Base-by-base conservation (phyloP, 1,140 invertebrate species). In the Metaphire vulgaris region DNA sequence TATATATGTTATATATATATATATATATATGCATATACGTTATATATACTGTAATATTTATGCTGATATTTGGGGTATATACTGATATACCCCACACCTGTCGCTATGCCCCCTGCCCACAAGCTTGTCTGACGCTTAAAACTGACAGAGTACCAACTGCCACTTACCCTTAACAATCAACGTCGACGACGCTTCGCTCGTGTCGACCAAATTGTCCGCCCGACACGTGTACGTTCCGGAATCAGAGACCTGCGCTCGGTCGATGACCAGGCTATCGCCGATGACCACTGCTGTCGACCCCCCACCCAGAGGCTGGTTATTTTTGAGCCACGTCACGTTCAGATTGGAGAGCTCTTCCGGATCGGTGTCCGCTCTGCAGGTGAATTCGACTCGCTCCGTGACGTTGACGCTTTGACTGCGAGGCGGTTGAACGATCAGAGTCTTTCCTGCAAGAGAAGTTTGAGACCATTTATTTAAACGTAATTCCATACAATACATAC, bases 141-240 rank as follows among this genome's bases (percentile, higher is more conserved):
- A n/a, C n/a, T n/a, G n/a, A n/a, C n/a, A n/a, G n/a, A n/a, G n/a
- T n/a, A n/a, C n/a, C n/a, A n/a, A n/a, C n/a, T n/a, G n/a, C n/a
- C n/a, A 66, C 80, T 79, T 72, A 91, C 91, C 92, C 89, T 97
- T 95, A 2, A 99, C 96, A 75, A 90, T 95, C 0, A 99, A 88
- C 69, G 92, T 94, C 12, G 96, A 95, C 79, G 90, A 89, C 0
- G 94, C 92, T 1, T 88, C 89, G 0, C 91, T 91, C 80, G 92
- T 89, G 84, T 99, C 97, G 28, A 98, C 87, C 2, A 91, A 90
- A 1, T 97, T 99, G 66, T 88, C 89, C 0, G 96, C 97, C n/a
- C 96, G 90, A 87, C 97, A 99, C 0, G 95, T 98, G 82, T 99
- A 99, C 66, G 89, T 90, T 15, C 95, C 96, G 1, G 96, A 96